phyloP scores from a whole-genome alignment of 2,888 invertebrate genomes.

The Mimachlamys varia region DNA sequence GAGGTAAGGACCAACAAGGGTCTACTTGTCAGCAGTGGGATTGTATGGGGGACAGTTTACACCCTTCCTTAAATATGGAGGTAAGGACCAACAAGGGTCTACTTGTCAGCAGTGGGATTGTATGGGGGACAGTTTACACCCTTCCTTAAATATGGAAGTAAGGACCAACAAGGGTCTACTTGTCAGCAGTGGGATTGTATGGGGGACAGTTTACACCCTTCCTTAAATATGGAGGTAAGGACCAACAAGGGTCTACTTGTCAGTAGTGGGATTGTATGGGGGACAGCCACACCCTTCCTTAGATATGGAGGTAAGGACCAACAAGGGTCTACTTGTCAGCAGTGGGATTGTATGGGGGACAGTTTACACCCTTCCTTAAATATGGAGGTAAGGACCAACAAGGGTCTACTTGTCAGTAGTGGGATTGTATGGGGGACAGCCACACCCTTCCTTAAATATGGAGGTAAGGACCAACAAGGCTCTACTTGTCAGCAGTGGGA shows the following conservation, averaged over 20 bases:
- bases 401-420: conserved; percentile 8
- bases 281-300: background rate
- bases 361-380: background rate
- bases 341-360: conserved; percentile 8
- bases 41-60: background rate
- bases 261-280: conserved; percentile 12
- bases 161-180: background rate
- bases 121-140: background rate
- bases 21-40: conserved; percentile 17
- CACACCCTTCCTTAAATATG: background rate
- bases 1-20: background rate
- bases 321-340: background rate
- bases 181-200: conserved; percentile 7
- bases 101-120: conserved; percentile 17
- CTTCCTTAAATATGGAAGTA: conserved; percentile 17
- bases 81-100: background rate
- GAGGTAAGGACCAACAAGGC: background rate
- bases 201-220: background rate
- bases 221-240: background rate
- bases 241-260: background rate
- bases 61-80: conserved; percentile 13
- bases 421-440: background rate
- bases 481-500: conserved; percentile 17
- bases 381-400: background rate
- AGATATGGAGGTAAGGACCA: background rate